Conservation (phyloP, 2,113 vertebrate species). For the Pontoporia blainvillei region DNA sequence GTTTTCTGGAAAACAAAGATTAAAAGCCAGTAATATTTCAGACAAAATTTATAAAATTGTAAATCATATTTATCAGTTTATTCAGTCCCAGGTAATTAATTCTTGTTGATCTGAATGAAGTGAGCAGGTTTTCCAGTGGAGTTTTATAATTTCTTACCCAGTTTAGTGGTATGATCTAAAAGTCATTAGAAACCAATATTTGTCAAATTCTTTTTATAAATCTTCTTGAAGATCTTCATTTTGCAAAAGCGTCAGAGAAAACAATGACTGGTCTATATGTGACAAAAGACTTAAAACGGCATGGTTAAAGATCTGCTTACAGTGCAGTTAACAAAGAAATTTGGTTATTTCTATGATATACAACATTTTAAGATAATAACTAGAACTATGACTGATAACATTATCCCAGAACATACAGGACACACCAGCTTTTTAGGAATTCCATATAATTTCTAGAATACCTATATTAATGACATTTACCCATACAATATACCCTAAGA, state of each 20-base stretch:
- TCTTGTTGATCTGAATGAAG: background rate
- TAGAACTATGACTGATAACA: background rate
- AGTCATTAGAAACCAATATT: background rate
- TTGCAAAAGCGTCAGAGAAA: background rate
- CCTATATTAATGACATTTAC: background rate
- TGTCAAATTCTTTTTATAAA: background rate
- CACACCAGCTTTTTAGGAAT: background rate
- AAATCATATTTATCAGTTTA: background rate
- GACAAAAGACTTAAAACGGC: background rate
- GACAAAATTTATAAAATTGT: background rate
- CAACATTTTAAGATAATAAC: background rate
- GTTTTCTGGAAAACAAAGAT: background rate
- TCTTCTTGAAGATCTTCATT: background rate
- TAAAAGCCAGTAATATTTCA: background rate
- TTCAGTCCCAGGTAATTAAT: background rate
- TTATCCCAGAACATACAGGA: background rate
- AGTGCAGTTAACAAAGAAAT: background rate
- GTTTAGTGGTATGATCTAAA: background rate
- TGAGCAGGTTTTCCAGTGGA: background rate
- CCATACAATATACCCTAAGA: background rate
- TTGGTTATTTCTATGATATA: background rate
- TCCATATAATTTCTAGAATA: background rate
- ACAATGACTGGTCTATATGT: background rate
- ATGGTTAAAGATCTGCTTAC: background rate
- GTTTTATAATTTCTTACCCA: background rate